Conservation (phyloP, 1,140 invertebrate genomes). For the Danaus plexippus region DNA sequence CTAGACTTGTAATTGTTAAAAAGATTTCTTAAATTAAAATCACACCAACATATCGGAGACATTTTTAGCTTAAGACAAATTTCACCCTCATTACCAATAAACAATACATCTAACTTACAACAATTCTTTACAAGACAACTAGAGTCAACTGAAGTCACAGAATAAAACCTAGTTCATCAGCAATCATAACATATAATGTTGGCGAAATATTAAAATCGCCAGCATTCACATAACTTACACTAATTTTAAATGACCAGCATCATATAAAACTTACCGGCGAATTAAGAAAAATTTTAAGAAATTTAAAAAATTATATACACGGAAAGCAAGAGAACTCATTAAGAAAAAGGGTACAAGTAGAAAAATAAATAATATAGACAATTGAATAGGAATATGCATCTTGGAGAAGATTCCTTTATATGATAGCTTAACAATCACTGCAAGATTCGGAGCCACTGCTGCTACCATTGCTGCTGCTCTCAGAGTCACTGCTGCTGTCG, state of each 20-base stretch:
- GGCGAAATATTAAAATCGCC: conserved; percentile 19
- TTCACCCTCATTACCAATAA: too few species aligned
- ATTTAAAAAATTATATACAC: conserved; percentile 5
- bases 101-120: conserved; percentile 22
- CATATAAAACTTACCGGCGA: conserved; percentile 27
- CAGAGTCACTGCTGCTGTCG: conserved; percentile 49
- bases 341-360: conserved; percentile 2
- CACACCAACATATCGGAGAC: background rate
- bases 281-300: conserved; percentile 8
- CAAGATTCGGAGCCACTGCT: conserved; percentile 47
- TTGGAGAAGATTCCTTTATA: conserved; percentile 2
- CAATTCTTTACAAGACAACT: conserved; percentile 32
- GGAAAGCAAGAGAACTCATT: conserved; percentile 9
- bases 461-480: conserved; percentile 36
- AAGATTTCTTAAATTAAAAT: background rate
- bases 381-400: conserved; percentile 1
- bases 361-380: conserved; percentile 5
- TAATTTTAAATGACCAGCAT: conserved; percentile 43
- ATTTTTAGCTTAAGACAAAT: too few species aligned
- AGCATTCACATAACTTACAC: conserved; percentile 8
- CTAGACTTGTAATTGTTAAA: conserved; percentile 4
- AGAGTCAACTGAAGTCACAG: conserved; percentile 16
- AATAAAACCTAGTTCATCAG: conserved; percentile 37
- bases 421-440: conserved; percentile 32
- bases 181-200: conserved; percentile 30